Base-by-base conservation (phyloP, 2,888 invertebrate species). In the Ceratothoa steindachneri region DNA sequence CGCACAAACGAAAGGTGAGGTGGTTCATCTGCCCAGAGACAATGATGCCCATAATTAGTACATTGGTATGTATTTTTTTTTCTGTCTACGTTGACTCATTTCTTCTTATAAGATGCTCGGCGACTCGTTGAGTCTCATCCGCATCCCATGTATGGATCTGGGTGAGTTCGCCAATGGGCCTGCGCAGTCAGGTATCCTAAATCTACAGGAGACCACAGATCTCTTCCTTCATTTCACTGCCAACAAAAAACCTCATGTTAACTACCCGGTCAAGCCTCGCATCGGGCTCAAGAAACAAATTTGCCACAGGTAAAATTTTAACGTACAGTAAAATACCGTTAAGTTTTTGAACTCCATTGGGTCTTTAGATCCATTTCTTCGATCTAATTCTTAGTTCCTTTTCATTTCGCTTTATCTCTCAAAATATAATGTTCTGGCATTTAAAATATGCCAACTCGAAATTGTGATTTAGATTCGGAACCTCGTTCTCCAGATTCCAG, bases 181-280 rank as follows among this genome's bases (percentile, higher is more conserved):
- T 19, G 97, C 95, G 22, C 96, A 96, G 86, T 90, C 93, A 69
- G 95, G 93, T 29, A 92, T 97, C 81, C 87, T 97, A 72, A 93
- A 95, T 0, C 90, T 93, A 80, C 91, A 95, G 84, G 97, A 97
- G 85, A 95, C 94, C 12, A 95, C 94, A 80, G 94, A 96, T 83
- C 92, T 96, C 84, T 97, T 97, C 87, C 88, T 97, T 81, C 91
- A 96, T 86, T 97, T 94, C 83, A 96, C 96, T 71, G 96, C 97
- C 51, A 90, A 89, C 81, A 84, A 84, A 76, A 95, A 95, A 84
- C 96, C 97, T 24, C 87, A 86, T 80, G 86, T 97, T 71, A 89
- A 89, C 73, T 97, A 93, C 84, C 92, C 92, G 5, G 89, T 90
- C 66, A 93, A 92, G 84, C 87, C 92, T 12, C 88, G 97, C 81